Percentiles rank a stretch among this genome's conserved stretches.
Conservation (phyloP, 2,797 vertebrate genomes). For the Platalea minor region DNA sequence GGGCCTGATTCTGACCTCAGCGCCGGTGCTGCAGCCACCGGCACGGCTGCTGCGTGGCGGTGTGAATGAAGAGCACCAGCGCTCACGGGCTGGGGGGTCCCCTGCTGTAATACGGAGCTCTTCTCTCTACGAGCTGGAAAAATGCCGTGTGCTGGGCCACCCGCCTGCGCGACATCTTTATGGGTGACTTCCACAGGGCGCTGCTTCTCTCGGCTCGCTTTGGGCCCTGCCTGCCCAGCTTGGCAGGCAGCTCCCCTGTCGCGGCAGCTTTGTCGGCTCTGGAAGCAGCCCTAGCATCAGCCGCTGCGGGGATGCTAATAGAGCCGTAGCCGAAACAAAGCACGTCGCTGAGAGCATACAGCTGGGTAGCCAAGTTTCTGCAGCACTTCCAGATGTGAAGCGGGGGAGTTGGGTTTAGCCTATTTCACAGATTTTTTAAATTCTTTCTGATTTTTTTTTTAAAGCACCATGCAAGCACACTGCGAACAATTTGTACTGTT, state of each 20-base stretch:
- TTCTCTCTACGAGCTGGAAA: not conserved
- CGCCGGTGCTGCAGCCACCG: fast-evolving
- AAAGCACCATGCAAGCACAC: not conserved
- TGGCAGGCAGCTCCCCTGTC: not conserved
- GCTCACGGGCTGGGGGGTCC: fast-evolving
- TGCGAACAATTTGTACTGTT: not conserved
- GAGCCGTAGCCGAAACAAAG: not conserved
- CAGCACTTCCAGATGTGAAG: slow-evolving; percentile 47
- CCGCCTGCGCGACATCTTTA: fast-evolving
- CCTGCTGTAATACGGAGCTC: not conserved
- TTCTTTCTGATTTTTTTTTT: not conserved
- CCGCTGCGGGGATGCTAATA: fast-evolving
- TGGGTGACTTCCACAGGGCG: not conserved
- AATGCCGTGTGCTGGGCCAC: not conserved
- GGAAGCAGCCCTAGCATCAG: not conserved
- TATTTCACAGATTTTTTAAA: not conserved
- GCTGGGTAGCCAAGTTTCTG: not conserved
- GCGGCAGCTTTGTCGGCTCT: not conserved
- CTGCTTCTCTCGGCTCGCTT: not conserved
- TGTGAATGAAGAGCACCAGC: not conserved
- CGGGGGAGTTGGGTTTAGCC: not conserved
- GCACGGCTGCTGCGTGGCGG: fast-evolving
- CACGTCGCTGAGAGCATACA: not conserved
- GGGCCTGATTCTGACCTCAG: not conserved
- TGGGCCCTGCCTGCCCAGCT: not conserved